These are phyloP conservation scores for Crypturellus undulatus DNA, from an alignment of 2,113 vertebrate genomes.

Conservation along the genomic window DNA sequence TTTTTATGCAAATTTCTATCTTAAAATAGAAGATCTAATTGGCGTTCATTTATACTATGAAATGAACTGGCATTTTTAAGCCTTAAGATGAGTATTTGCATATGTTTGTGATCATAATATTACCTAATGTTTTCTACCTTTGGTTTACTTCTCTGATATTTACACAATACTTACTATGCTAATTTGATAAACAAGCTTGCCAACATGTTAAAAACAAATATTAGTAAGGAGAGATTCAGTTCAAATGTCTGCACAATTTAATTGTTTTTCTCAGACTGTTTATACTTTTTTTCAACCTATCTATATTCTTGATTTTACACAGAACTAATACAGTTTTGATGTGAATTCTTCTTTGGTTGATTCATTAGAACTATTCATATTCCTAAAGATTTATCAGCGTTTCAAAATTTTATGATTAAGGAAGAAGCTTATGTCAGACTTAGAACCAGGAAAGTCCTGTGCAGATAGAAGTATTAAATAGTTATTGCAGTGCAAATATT, in stretches of 20 bases:
- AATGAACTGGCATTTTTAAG: not conserved
- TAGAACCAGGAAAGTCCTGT: not conserved
- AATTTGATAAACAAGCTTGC: not conserved
- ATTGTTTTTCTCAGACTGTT: not conserved
- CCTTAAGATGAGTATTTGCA: not conserved
- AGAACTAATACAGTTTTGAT: not conserved
- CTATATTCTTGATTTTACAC: not conserved
- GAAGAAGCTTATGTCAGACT: not conserved
- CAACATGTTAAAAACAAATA: not conserved
- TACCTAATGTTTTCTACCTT: not conserved
- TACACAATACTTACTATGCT: not conserved
- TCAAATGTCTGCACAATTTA: not conserved
- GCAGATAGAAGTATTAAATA: not conserved
- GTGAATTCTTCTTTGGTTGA: not conserved
- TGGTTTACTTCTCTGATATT: not conserved
- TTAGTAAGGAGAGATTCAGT: not conserved
- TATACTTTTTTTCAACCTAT: not conserved
- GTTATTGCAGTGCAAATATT: not conserved
- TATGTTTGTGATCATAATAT: not conserved
- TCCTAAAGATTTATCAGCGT: not conserved
- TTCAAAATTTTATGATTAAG: not conserved
- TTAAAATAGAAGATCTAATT: not conserved
- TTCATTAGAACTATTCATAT: not conserved
- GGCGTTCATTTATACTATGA: not conserved
- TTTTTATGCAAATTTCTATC: not conserved